phyloP scores from a whole-genome alignment of 1,140 invertebrate genomes.

The Brevipalpus yothersi region DNA sequence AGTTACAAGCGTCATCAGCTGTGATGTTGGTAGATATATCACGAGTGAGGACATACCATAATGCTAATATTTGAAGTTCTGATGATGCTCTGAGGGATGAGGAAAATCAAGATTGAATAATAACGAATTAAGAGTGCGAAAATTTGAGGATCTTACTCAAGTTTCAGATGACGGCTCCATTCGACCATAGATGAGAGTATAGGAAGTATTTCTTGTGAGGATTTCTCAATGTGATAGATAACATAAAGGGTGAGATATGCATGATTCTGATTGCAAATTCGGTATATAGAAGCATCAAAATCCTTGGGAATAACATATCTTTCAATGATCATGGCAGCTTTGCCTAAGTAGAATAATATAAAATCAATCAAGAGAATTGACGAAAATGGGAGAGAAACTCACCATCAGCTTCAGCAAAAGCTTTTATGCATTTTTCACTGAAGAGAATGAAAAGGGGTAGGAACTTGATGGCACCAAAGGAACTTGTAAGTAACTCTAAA shows the following conservation, averaged over 20 bases:
- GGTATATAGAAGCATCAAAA: background rate
- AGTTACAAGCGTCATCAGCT: background rate
- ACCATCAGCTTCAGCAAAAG: background rate
- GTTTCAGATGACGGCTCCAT: background rate
- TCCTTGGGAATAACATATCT: background rate
- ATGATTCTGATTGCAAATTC: background rate
- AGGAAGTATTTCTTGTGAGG: background rate
- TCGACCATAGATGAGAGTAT: background rate
- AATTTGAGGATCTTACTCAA: background rate
- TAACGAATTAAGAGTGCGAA: background rate
- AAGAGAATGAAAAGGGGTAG: background rate
- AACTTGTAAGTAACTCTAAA: background rate
- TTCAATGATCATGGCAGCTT: background rate
- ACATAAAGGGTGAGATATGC: background rate
- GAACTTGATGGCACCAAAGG: background rate
- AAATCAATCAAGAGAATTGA: background rate
- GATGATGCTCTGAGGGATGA: background rate
- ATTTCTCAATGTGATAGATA: background rate
- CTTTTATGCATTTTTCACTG: background rate
- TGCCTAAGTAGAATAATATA: background rate
- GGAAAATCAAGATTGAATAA: background rate
- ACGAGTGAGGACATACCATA: background rate
- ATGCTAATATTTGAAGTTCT: background rate
- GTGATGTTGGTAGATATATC: background rate
- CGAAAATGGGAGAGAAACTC: background rate